Percentiles rank a stretch among this genome's conserved stretches.
These are phyloP conservation scores for Lerema accius DNA, from an alignment of 1,140 invertebrate genomes.

Conservation along the genomic window DNA sequence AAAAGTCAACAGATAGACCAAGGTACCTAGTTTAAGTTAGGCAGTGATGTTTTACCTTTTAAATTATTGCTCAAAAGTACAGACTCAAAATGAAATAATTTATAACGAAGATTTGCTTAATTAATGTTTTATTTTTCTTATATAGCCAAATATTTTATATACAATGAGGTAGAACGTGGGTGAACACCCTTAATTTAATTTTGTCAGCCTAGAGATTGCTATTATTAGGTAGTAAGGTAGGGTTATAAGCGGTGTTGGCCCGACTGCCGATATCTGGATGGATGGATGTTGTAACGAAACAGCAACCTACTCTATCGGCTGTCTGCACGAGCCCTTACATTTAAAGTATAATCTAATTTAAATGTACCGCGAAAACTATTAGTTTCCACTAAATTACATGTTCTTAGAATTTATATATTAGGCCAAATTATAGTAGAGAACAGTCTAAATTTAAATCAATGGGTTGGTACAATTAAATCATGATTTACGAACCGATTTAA, in stretches of 20 bases:
- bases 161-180: constrained; percentile 79
- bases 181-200: constrained; percentile 61
- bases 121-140: constrained; percentile 55
- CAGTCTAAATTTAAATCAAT: too few relatives aligned
- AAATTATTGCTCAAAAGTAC: constrained; percentile 72
- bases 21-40: constrained; percentile 50
- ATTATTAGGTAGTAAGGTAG: constrained; percentile 32
- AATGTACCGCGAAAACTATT: too few relatives aligned
- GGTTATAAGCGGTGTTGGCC: constrained; percentile 7
- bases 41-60: constrained; percentile 57
- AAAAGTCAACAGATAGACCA: constrained; percentile 41
- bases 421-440: too few relatives aligned
- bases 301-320: too few relatives aligned
- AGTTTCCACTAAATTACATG: too few relatives aligned
- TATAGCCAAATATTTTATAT: constrained; percentile 77
- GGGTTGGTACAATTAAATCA: too few relatives aligned
- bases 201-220: constrained; percentile 54
- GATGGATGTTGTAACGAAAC: too few relatives aligned
- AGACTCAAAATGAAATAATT: constrained; percentile 52
- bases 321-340: too few relatives aligned
- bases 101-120: constrained; percentile 52
- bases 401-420: too few relatives aligned
- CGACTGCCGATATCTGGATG: too few relatives aligned
- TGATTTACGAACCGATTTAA: too few relatives aligned
- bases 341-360: too few relatives aligned